Evolutionary conservation across 2,888 invertebrate species (phyloP).

Genomic region (Cryptus viduatorius): DNA sequence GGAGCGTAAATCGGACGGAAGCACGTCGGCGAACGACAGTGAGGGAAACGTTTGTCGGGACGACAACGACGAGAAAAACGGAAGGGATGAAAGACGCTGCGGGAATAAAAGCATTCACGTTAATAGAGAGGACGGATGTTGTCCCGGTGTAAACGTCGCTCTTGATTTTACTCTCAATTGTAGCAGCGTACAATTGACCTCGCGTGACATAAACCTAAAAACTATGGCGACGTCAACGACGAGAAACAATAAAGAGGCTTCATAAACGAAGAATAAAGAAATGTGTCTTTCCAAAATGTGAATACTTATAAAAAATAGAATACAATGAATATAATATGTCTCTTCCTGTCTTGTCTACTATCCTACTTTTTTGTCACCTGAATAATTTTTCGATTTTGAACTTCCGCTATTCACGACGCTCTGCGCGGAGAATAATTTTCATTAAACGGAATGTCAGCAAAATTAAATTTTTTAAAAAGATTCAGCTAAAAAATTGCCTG

Average conservation of each 20-base stretch:
- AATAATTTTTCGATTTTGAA: not conserved
- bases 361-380: not conserved
- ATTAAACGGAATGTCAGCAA: not conserved
- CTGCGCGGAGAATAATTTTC: too few relatives aligned
- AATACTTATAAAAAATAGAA: not conserved
- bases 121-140: slow-evolving; percentile 69
- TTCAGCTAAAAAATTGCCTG: not conserved
- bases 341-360: not conserved
- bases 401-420: too few relatives aligned
- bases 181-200: slow-evolving; percentile 79
- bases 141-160: slow-evolving; percentile 77
- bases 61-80: slow-evolving; percentile 44
- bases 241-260: slow-evolving; percentile 53
- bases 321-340: not conserved
- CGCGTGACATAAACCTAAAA: slow-evolving; percentile 77
- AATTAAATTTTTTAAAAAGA: not conserved
- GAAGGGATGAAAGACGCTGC: slow-evolving; percentile 35
- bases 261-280: slow-evolving; percentile 49
- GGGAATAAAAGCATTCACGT: slow-evolving; percentile 48
- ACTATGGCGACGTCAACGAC: slow-evolving; percentile 59
- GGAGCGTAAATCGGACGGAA: slow-evolving; percentile 49
- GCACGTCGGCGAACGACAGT: slow-evolving; percentile 56
- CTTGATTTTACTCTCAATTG: slow-evolving; percentile 81
- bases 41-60: slow-evolving; percentile 47
- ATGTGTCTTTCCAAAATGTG: not conserved